phyloP scores from a whole-genome alignment of 2,113 vertebrate genomes.

The Rana temporaria region DNA sequence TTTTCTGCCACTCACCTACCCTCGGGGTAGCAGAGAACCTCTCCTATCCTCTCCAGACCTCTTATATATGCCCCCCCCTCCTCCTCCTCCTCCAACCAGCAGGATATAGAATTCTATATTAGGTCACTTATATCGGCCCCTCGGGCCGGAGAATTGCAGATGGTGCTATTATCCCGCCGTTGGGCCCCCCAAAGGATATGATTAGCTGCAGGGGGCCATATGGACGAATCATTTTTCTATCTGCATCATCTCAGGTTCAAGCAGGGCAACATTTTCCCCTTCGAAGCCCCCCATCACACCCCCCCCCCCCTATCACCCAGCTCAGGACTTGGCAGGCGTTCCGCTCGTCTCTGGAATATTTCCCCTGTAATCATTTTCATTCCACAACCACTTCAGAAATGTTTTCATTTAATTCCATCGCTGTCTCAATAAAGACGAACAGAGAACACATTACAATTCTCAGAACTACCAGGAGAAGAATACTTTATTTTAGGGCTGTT shows the following conservation, averaged over 20 bases:
- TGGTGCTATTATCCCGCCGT: neutral
- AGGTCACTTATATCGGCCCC: neutral
- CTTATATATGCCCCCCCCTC: neutral
- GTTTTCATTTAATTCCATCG: no score
- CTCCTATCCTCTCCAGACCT: neutral
- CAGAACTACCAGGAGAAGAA: no score
- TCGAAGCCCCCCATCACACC: neutral
- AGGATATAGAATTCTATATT: slow-evolving; percentile 38
- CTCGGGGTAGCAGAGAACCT: neutral
- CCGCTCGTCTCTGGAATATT: no score
- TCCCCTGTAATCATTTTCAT: no score
- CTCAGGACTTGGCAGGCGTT: no score
- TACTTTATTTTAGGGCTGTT: no score
- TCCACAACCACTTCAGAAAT: no score
- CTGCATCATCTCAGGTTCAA: neutral
- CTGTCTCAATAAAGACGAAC: no score
- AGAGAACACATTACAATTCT: no score
- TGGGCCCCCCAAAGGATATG: neutral
- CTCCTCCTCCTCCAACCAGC: no score
- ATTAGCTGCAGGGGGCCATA: neutral
- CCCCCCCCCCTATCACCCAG: no score
- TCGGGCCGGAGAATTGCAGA: slow-evolving; percentile 10
- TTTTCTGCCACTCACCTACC: no score
- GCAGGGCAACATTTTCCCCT: neutral
- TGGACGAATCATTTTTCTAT: neutral